These are phyloP conservation scores for Anastrepha ludens DNA, from an alignment of 1,140 invertebrate genomes.

Conservation along the genomic window DNA sequence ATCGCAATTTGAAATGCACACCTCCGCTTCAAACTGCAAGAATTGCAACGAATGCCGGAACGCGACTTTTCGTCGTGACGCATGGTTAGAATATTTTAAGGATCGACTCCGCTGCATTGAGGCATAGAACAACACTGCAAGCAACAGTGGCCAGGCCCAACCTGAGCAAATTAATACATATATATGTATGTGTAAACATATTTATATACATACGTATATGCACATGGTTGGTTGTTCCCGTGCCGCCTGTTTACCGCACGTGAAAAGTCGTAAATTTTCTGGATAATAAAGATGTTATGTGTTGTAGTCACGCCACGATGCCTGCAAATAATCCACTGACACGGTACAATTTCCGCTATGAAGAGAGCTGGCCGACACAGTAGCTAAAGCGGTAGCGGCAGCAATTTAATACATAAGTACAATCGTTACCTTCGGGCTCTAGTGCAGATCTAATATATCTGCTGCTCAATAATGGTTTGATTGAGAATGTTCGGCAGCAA, in stretches of 20 bases:
- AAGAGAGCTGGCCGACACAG: not conserved
- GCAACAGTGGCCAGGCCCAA: not conserved
- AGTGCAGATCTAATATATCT: no score
- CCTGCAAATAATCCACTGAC: conserved; percentile 22
- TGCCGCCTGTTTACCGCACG: conserved; percentile 16
- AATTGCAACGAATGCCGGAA: conserved; percentile 10
- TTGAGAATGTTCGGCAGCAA: no score
- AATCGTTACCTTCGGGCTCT: not conserved
- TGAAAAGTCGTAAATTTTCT: conserved; percentile 23
- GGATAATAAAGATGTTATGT: conserved; percentile 30
- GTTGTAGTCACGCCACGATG: conserved; percentile 23
- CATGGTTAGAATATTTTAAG: conserved; percentile 33
- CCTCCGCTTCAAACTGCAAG: conserved; percentile 22
- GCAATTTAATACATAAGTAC: not conserved
- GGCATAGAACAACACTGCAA: conserved; percentile 10
- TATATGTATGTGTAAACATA: no score
- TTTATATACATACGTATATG: not conserved
- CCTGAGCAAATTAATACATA: no score
- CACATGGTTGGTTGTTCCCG: not conserved
- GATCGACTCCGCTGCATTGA: not conserved
- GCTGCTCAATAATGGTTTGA: no score
- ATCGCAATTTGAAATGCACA: conserved; percentile 37
- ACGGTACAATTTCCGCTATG: conserved; percentile 29
- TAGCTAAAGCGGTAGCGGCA: not conserved
- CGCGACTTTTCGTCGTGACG: conserved; percentile 31